These are phyloP conservation scores for Loris lydekkerianus DNA, from an alignment of 2,797 vertebrate species.

Conservation along the genomic window DNA sequence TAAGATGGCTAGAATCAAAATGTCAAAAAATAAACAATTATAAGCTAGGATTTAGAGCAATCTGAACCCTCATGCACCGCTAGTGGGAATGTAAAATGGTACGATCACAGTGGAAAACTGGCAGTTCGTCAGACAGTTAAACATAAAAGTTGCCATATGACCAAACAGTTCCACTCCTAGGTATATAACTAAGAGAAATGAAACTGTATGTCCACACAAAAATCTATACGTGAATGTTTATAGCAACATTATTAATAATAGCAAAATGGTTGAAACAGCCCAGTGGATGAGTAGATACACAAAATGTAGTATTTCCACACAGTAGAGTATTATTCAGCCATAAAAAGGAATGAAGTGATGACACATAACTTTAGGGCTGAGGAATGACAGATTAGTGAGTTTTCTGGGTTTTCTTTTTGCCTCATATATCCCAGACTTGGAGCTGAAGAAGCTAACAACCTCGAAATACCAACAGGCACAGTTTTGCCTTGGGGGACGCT, in stretches of 20 bases:
- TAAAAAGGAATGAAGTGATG: neutral
- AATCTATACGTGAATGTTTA: neutral
- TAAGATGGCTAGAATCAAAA: neutral
- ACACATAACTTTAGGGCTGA: neutral
- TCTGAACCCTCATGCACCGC: neutral
- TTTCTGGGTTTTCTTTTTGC: slow-evolving; percentile 24
- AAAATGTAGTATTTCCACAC: neutral
- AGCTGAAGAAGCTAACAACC: neutral
- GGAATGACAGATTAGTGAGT: neutral
- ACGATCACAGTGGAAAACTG: neutral
- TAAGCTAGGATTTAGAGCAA: neutral
- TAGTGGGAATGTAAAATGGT: neutral
- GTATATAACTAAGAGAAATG: neutral
- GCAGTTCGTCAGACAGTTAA: neutral
- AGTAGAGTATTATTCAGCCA: neutral
- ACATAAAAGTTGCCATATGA: neutral
- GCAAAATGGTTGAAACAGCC: neutral
- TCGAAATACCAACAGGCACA: neutral
- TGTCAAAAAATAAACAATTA: neutral
- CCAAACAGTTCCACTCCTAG: neutral
- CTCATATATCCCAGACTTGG: neutral
- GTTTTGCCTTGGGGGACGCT: neutral
- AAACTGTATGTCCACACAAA: neutral
- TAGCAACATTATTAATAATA: neutral
- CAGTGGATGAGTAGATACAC: neutral